Conservation (phyloP, 2,797 vertebrate species). For the Parauchenoglanis punctatus region DNA sequence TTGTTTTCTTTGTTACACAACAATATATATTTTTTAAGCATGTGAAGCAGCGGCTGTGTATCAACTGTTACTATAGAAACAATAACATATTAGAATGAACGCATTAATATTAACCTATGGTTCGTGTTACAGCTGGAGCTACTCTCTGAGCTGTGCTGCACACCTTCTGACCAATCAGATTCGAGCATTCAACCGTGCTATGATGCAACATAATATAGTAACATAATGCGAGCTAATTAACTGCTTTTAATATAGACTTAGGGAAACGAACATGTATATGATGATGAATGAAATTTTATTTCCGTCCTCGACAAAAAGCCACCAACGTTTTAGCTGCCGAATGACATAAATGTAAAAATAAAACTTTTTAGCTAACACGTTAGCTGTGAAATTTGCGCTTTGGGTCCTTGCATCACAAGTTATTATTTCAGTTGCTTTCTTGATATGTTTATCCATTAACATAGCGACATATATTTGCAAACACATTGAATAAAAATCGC, state of each 20-base stretch:
- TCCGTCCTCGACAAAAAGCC: not conserved
- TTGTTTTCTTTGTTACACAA: not conserved
- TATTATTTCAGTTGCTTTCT: not conserved
- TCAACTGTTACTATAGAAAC: not conserved
- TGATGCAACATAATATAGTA: not conserved
- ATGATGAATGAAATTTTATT: not conserved
- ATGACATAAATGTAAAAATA: no score
- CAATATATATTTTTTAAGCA: not conserved
- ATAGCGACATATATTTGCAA: not conserved
- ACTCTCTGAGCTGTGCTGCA: not conserved
- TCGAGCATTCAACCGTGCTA: not conserved
- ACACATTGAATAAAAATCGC: not conserved
- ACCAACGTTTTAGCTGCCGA: not conserved
- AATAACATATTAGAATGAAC: not conserved
- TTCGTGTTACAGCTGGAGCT: not conserved
- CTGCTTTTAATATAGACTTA: not conserved
- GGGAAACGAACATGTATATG: not conserved
- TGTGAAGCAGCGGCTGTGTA: not conserved
- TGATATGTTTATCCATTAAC: not conserved
- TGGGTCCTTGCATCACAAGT: no score
- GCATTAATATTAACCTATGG: not conserved
- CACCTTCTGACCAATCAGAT: not conserved
- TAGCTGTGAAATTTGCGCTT: not conserved
- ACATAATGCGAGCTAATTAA: not conserved
- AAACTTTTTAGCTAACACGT: not conserved